phyloP scores from a whole-genome alignment of 1,140 invertebrate genomes.

The Lepidotrigona ventralis region DNA sequence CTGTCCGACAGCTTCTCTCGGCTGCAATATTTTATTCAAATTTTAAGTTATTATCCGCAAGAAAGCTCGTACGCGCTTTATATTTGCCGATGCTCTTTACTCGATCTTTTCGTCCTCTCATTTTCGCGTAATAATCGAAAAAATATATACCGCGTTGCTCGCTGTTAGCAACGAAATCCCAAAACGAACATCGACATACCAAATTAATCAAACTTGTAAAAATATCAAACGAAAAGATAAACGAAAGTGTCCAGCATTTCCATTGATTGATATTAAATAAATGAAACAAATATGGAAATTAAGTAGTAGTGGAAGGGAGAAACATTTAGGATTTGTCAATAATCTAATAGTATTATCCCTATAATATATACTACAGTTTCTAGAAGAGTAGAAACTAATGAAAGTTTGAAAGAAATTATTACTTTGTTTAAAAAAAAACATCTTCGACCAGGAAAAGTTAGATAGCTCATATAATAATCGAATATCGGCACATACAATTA shows the following conservation, averaged over 20 bases:
- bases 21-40: slow-evolving; percentile 51
- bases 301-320: no score
- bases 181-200: background rate
- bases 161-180: background rate
- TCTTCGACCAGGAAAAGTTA: no score
- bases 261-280: no score
- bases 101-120: background rate
- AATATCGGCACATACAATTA: no score
- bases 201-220: background rate
- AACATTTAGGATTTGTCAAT: no score
- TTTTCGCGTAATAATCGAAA: background rate
- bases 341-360: no score
- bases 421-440: no score
- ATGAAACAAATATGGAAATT: no score
- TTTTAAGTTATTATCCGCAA: slow-evolving; percentile 31
- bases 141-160: background rate
- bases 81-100: slow-evolving; percentile 18
- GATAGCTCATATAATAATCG: no score
- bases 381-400: background rate
- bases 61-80: slow-evolving; percentile 6
- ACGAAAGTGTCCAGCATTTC: no score
- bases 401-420: background rate
- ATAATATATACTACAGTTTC: no score
- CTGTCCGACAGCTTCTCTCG: slow-evolving; percentile 40
- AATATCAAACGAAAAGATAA: background rate